Evolutionary conservation across 2,888 invertebrate genomes (phyloP).

Genomic region (Zootermopsis nevadensis): DNA sequence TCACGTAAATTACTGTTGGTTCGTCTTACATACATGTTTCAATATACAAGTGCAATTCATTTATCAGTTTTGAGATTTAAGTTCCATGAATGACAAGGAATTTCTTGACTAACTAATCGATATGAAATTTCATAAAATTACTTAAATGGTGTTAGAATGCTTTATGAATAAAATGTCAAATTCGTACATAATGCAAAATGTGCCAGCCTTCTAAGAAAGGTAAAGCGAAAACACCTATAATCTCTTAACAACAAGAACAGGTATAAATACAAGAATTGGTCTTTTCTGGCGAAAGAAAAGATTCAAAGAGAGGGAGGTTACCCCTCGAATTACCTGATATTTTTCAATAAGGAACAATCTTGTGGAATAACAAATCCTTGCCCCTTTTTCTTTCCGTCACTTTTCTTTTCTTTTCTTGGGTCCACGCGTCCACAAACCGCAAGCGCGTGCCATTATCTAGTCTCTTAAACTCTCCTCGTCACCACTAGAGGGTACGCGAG

Average conservation of each 20-base stretch:
- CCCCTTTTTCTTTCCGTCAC: too few relatives aligned
- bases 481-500: too few relatives aligned
- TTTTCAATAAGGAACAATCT: not conserved
- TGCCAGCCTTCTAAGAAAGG: not conserved
- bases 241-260: not conserved
- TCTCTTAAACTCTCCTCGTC: not conserved
- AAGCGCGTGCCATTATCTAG: not conserved
- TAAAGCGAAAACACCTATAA: not conserved
- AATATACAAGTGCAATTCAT: too few relatives aligned
- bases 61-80: too few relatives aligned
- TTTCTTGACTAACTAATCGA: too few relatives aligned
- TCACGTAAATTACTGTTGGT: too few relatives aligned
- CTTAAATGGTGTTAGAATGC: too few relatives aligned
- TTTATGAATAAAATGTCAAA: not conserved
- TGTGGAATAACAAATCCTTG: not conserved
- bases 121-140: too few relatives aligned
- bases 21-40: too few relatives aligned
- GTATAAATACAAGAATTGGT: not conserved
- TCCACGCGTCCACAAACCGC: not conserved
- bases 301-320: not conserved
- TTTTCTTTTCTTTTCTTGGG: too few relatives aligned
- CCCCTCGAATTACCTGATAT: not conserved
- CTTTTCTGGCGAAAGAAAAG: not conserved
- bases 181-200: not conserved
- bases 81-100: too few relatives aligned